These are phyloP conservation scores for Cyrtorhinus lividipennis DNA, from an alignment of 1,140 invertebrate species.

Conservation along the genomic window DNA sequence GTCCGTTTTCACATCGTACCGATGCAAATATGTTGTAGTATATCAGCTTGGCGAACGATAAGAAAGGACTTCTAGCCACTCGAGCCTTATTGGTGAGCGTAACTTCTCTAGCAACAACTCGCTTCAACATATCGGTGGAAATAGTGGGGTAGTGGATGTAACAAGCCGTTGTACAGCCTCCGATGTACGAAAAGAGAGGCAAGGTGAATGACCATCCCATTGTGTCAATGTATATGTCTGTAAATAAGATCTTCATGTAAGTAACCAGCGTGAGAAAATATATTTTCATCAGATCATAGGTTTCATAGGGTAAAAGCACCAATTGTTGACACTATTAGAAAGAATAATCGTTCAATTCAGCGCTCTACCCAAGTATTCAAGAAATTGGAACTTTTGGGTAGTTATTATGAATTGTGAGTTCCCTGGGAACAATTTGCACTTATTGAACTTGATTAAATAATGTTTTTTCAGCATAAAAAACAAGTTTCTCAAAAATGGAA, in stretches of 20 bases:
- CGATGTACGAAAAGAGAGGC: constrained; percentile 74
- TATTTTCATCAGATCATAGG: too few relatives aligned
- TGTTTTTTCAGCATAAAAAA: too few relatives aligned
- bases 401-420: too few relatives aligned
- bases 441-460: too few relatives aligned
- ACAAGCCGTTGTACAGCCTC: constrained; percentile 59
- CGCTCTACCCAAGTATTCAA: too few relatives aligned
- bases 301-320: too few relatives aligned
- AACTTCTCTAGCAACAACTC: constrained; percentile 51
- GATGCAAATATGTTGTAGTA: constrained; percentile 87
- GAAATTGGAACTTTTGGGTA: too few relatives aligned
- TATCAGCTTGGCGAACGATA: constrained; percentile 65
- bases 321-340: too few relatives aligned
- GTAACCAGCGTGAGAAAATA: not conserved
- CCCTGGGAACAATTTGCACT: too few relatives aligned
- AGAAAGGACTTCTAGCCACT: constrained; percentile 66
- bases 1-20: constrained; percentile 35
- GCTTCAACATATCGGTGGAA: constrained; percentile 80
- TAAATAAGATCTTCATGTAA: constrained; percentile 26
- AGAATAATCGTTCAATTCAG: too few relatives aligned
- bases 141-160: constrained; percentile 98
- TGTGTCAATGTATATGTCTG: constrained; percentile 87
- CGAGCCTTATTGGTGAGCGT: constrained; percentile 70
- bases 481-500: too few relatives aligned
- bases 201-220: constrained; percentile 92